Conservation (phyloP, 1,140 invertebrate genomes). For the Drosophila kepulauana region DNA sequence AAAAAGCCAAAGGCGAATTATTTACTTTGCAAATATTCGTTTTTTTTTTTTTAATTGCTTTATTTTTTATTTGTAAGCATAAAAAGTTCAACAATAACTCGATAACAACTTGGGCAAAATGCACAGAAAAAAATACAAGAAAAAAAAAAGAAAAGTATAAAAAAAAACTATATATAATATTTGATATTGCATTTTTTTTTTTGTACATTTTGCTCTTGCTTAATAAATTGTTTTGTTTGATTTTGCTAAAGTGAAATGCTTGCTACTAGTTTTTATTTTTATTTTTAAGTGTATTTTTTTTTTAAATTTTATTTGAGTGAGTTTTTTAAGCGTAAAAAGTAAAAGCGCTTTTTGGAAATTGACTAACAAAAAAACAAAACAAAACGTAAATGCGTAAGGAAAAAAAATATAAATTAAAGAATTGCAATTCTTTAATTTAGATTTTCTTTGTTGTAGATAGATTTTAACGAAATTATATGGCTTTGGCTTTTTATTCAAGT, state of each 20-base stretch:
- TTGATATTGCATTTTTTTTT: slow-evolving; percentile 22
- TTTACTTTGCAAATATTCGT: slow-evolving; percentile 30
- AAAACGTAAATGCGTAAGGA: not conserved
- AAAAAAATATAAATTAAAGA: slow-evolving; percentile 18
- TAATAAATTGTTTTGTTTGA: slow-evolving; percentile 6
- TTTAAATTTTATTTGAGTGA: slow-evolving; percentile 38
- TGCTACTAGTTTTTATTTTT: slow-evolving; percentile 33
- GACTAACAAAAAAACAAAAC: slow-evolving; percentile 1
- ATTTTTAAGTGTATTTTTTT: slow-evolving; percentile 24
- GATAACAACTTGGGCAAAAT: slow-evolving; percentile 41
- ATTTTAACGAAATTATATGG: slow-evolving; percentile 60
- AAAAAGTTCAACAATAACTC: slow-evolving; percentile 51
- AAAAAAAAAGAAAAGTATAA: not conserved
- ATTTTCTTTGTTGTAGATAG: slow-evolving; percentile 5
- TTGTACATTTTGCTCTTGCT: slow-evolving; percentile 13
- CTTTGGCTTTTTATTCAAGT: slow-evolving; percentile 76
- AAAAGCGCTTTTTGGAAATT: slow-evolving; percentile 45
- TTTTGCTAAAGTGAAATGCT: slow-evolving; percentile 31
- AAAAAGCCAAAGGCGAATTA: slow-evolving; percentile 81
- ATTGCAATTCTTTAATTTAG: slow-evolving; percentile 33
- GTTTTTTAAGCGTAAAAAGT: slow-evolving; percentile 48
- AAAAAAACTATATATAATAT: slow-evolving; percentile 4
- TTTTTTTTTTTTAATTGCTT: slow-evolving; percentile 26
- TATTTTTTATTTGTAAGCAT: slow-evolving; percentile 3
- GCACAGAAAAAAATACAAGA: slow-evolving; percentile 9